Evolutionary conservation across 2,888 invertebrate genomes (phyloP), one percentile per base, ranked within the genome.

Genomic region (Abrostola tripartita): DNA sequence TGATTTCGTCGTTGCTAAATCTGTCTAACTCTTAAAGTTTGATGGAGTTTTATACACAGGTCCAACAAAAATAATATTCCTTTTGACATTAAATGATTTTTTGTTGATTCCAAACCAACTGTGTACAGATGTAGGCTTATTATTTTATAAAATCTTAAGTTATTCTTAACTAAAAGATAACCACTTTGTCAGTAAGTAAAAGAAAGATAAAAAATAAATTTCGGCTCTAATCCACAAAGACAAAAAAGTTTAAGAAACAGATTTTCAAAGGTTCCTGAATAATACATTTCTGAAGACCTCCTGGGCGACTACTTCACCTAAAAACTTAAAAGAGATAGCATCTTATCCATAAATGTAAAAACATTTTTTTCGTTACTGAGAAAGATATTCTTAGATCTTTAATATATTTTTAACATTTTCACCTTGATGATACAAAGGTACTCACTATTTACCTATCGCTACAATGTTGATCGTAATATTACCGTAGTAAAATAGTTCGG

Each of bases 231-330:
- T 62, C 42, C 36, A 50, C 40, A 50, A 10, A 61, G 55, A 60
- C 37, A 68, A 68, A 75, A 63, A 50, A 62, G 12, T 24, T 68
- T 69, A 14, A 47, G 36, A 37, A 61, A 62, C 52, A 52, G 58
- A 69, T 61, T 73, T 61, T 52, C 10, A 40, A 50, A 73, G 50
- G 61, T 61, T 61, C 47, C 44, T 70, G 50, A 74, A 70, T 61
- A 58, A 74, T 70, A 65, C 55, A 70, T 73, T 52, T 57, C 10
- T 65, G 35, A 69, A 62, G 37, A 54, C 59, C 37, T 68, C 40
- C 60, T 49, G 14, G 42, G 51, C 10, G 49, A 58, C 47, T 57
- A 47, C 24, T 60, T 37, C 6, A 41, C n/a, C 44, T 53, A 47
- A 42, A 56, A 36, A 37, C 58, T 35, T 54, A 12, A 37, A 41